A percentile compares a stretch with the other conserved stretches of the same genome.
Conservation (phyloP, 1,140 invertebrate genomes). For the Sesamia nonagrioides region DNA sequence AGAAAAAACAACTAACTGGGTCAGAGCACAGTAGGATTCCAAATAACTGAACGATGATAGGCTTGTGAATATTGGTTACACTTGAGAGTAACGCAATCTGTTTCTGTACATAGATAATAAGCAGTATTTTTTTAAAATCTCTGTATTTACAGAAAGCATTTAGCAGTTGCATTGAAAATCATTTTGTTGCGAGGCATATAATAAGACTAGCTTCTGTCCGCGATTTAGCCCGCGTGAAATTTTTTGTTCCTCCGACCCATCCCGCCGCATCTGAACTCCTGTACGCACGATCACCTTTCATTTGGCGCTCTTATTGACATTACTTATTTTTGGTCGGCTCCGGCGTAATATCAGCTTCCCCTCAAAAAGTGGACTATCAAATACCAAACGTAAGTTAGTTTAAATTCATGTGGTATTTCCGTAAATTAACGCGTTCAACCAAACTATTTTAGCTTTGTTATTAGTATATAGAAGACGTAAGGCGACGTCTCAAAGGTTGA, state of each 20-base stretch:
- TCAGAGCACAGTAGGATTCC: not conserved
- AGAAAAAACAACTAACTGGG: conserved; percentile 18
- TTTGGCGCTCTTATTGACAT: not conserved
- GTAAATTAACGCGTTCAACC: not conserved
- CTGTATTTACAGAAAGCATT: not conserved
- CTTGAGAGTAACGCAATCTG: not conserved
- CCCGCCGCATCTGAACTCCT: no score
- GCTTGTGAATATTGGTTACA: not conserved
- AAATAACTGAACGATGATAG: conserved; percentile 26
- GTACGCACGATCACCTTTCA: no score
- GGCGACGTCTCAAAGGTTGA: conserved; percentile 43
- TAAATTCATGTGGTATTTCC: no score
- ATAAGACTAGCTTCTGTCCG: no score
- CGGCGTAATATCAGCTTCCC: no score
- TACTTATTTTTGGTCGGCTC: no score
- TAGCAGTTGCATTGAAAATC: no score
- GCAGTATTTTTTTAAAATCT: not conserved
- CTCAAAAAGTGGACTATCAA: no score
- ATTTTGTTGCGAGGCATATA: no score
- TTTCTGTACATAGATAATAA: not conserved
- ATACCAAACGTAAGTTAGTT: no score
- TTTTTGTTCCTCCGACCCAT: no score
- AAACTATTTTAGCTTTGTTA: not conserved
- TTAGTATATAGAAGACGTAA: not conserved
- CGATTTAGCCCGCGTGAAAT: no score